Base-by-base conservation (phyloP, 1,140 invertebrate species). In the Drosophila asahinai region DNA sequence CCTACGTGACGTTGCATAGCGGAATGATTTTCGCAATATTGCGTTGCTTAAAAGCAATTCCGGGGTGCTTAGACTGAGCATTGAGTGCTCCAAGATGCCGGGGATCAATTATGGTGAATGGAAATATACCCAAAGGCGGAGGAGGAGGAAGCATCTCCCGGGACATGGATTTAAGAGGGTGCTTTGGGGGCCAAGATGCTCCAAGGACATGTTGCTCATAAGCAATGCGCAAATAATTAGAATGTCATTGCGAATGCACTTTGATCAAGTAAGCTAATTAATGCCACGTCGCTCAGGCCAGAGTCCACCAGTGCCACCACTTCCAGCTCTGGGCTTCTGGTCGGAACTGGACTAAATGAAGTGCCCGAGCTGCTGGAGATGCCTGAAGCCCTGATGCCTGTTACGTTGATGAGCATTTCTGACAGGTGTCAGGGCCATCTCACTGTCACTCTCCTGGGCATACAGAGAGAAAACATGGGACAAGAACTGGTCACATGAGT, bases 381-480 rank as follows among this genome's bases (percentile, higher is more conserved):
- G 36, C 12, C 36, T 38, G 22, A 9, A 9, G 33, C 33, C 14
- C 25, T 25, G 25, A n/a, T 22, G 33, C 19, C 52, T 9, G 42
- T 27, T 42, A 40, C 17, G 48, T 62, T 63, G 77, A 77, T 77
- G 74, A 74, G 80, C 64, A 48, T 43, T 86, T 82, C 49, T 80
- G 83, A 83, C 83, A 86, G 77, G 83, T 86, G 83, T 71, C 83
- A 83, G 45, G 55, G 60, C 9, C 49, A 60, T 27, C 66, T 70
- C 22, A 19, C 22, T 51, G 15, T 8, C 12, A 17, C 27, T 6
- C 27, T 6, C 2, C 8, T n/a, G 19, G 45, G 38, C 38, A 40
- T n/a, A 12, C 2, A 0, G 19, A n/a, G 54, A 57, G 36, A 55
- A 9, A 38, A 19, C 9, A 12, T 3, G 11, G 30, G 30, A 30